Percentiles rank a stretch among this genome's conserved stretches.
phyloP scores from a whole-genome alignment of 2,888 invertebrate genomes.

The Monopis laevigella region DNA sequence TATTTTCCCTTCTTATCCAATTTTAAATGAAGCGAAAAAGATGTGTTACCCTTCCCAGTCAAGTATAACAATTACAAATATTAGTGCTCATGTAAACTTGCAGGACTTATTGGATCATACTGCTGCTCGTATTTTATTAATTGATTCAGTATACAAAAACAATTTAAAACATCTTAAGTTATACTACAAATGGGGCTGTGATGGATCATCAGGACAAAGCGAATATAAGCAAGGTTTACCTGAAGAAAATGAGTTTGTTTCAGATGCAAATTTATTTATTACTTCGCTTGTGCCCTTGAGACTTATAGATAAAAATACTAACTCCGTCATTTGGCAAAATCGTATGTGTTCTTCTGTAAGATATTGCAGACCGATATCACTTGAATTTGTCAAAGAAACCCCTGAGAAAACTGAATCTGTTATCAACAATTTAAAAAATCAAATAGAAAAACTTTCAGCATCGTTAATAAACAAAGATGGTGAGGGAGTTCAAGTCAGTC shows the following conservation, averaged over 20 bases:
- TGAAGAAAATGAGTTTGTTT: slow-evolving; percentile 16
- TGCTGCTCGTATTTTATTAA: slow-evolving; percentile 18
- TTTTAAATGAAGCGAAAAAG: slow-evolving; percentile 8
- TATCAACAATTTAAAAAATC: slow-evolving; percentile 16
- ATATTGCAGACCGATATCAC: slow-evolving; percentile 18
- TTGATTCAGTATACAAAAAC: slow-evolving; percentile 16
- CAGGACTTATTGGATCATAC: slow-evolving; percentile 21
- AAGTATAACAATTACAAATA: slow-evolving; percentile 9
- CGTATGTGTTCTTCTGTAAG: slow-evolving; percentile 19
- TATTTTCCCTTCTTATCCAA: slow-evolving; percentile 11
- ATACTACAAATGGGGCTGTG: slow-evolving; percentile 19
- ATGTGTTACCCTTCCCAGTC: slow-evolving; percentile 10
- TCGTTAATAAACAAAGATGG: slow-evolving; percentile 17
- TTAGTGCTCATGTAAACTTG: slow-evolving; percentile 12
- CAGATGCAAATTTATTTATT: slow-evolving; percentile 20
- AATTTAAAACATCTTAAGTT: slow-evolving; percentile 13
- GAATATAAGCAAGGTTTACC: slow-evolving; percentile 15
- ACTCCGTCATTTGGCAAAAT: slow-evolving; percentile 20
- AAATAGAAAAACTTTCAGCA: slow-evolving; percentile 13
- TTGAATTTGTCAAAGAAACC: slow-evolving; percentile 21
- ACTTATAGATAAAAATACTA: slow-evolving; percentile 17
- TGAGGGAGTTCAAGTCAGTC: slow-evolving; percentile 16
- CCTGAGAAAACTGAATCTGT: slow-evolving; percentile 18
- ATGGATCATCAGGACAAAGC: slow-evolving; percentile 21
- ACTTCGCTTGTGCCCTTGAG: slow-evolving; percentile 20